Evolutionary conservation across 2,113 vertebrate genomes (phyloP).

Genomic region (Amphiprion ocellaris): DNA sequence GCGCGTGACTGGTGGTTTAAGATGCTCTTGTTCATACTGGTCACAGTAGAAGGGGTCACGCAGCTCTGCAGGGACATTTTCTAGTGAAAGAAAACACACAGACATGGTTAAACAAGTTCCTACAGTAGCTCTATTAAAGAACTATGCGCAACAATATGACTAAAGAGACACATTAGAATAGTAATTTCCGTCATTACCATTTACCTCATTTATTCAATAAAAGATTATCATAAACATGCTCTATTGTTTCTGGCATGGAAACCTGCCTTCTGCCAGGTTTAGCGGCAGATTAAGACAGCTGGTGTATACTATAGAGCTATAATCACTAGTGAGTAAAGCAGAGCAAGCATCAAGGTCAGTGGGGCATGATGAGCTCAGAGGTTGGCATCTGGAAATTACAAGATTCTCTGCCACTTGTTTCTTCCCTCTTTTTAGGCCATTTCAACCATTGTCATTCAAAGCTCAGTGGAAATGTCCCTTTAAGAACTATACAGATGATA

Average conservation of each 20-base stretch:
- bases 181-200: not conserved
- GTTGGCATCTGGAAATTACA: conserved; percentile 46
- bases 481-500: not conserved
- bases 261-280: conserved; percentile 2
- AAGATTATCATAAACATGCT: conserved; percentile 1
- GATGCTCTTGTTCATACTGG: conserved; percentile 95
- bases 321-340: conserved; percentile 58
- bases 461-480: no score
- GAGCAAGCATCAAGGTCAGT: conserved; percentile 60
- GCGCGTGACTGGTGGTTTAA: conserved; percentile 91
- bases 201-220: not conserved
- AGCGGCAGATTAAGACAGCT: conserved; percentile 37
- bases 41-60: conserved; percentile 93
- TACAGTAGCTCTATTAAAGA: not conserved
- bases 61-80: conserved; percentile 91
- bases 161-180: not conserved
- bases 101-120: conserved; percentile 17
- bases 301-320: conserved; percentile 5
- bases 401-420: conserved; percentile 28
- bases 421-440: conserved; percentile 8
- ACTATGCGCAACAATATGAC: not conserved
- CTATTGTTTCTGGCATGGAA: not conserved
- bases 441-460: not conserved
- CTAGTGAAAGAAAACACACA: conserved; percentile 70
- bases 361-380: conserved; percentile 54